Percentiles rank a stretch among this genome's conserved stretches.
Evolutionary conservation across 2,113 vertebrate species (phyloP).

Genomic region (Prolemur simus): DNA sequence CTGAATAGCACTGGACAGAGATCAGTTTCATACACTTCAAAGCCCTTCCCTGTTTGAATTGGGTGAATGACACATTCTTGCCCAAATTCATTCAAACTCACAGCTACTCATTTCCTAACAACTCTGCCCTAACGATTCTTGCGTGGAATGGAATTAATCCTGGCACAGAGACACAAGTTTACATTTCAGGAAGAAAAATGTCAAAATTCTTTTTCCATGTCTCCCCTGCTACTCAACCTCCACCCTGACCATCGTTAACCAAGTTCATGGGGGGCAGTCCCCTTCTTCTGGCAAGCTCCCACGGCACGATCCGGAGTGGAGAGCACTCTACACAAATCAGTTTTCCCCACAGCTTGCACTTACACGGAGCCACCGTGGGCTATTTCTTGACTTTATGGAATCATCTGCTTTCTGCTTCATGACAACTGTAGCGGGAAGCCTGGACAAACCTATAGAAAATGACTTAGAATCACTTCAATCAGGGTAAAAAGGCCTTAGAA

Average conservation of each 20-base stretch:
- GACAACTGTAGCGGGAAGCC: background rate
- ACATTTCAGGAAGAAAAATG: background rate
- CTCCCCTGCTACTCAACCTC: background rate
- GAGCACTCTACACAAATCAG: background rate
- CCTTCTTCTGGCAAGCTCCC: background rate
- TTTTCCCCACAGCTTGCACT: background rate
- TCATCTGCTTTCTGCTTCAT: background rate
- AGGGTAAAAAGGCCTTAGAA: background rate
- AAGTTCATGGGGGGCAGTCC: background rate
- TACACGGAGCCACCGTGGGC: background rate
- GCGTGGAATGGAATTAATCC: background rate
- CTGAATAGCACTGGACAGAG: background rate
- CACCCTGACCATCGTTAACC: background rate
- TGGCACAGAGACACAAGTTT: background rate
- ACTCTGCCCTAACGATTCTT: background rate
- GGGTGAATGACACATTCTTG: background rate
- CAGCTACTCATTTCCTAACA: slow-evolving; percentile 14
- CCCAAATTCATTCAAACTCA: background rate
- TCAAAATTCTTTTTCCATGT: background rate
- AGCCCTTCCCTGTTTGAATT: background rate
- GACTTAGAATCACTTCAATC: background rate
- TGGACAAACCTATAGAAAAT: background rate
- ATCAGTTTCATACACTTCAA: background rate
- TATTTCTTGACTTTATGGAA: background rate
- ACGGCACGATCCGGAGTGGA: background rate